Base-by-base conservation (phyloP, 2,888 invertebrate species). In the Peribatodes rhomboidaria region DNA sequence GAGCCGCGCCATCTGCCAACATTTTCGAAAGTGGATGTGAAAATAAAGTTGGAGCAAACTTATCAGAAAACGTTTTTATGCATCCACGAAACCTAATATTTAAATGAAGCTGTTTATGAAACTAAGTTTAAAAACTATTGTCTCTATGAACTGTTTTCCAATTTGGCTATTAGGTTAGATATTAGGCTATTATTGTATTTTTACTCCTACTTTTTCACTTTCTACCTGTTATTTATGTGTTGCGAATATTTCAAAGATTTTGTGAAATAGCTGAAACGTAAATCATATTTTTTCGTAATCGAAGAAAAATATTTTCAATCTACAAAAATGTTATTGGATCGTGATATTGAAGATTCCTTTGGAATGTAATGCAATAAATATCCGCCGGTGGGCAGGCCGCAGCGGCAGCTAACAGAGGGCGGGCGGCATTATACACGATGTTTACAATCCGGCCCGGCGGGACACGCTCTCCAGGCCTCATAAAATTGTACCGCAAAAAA, bases 251-350 rank as follows among this genome's bases (percentile, higher is more conserved):
- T 35, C 18, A 50, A 27, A 27, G 20, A 39, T 27, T 10, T 14
- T 13, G 31, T 49, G 37, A 37, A 44, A 46, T 50, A 46, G 27
- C 13, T 20, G 16, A 52, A 55, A 1, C 7, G 41, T 56, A 65
- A 64, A 61, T 54, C 52, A 54, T 18, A 42, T 53, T 68, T 62
- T 68, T 63, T 65, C 66, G 60, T 55, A 41, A 41, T 42, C 46
- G 69, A 68, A 74, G 73, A 67, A 80, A 81, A 81, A 82, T 82
- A 81, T 83, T 81, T 83, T 80, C 76, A 73, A 77, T 72, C 75
- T 69, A 70, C 72, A 41, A 64, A 66, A 78, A 73, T 77, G 77
- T 79, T 84, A 84, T 83, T 81, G 79, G 81, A 76, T 75, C 73
- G 77, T 76, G 75, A 79, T 82, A 81, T 80, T 80, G 78, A 76